Base-by-base conservation (phyloP, 2,888 invertebrate genomes). In the Clostera curtula region DNA sequence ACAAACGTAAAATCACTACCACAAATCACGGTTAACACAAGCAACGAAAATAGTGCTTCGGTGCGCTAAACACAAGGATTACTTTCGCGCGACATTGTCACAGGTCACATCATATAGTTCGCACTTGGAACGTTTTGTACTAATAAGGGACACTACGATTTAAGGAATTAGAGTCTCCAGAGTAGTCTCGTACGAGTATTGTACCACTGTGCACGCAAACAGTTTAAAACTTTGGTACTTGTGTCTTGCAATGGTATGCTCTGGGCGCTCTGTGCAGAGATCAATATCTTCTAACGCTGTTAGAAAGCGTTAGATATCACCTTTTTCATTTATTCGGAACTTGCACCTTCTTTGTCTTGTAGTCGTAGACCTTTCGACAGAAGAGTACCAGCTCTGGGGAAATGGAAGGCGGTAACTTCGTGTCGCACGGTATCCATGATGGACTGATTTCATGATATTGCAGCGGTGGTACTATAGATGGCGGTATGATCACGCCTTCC, bases 361-460 rank as follows among this genome's bases (percentile, higher is more conserved):
- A 96, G 82, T 98, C 97, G 85, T 97, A 98, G 34, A 97, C 65
- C 53, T 94, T 91, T 24, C 96, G 90, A 76, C 97, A 97, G 85
- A 97, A 95, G 69, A 97, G 93, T 20, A 98, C 93, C 71, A 95
- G 89, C 56, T 97, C 97, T 5, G 90, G 87, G 29, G 90, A 88
- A 10, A 83, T 79, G 16, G 72, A 36, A 76, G 77, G 90, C 74
- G 75, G 90, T 67, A 72, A 90, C 86, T 50, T 92, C 88, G 63
- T 86, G 88, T 69, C 89, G 63, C 74, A 76, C 27, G 76, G 70
- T 11, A 63, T 61, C 13, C 65, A 52, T 3, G 61, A 52, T 4
- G 89, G 85, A 55, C 87, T 87, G 23, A 72, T 52, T 37, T 87
- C 87, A 52, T 86, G 84, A 35, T 89, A 87, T 21, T 88, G 87